A percentile compares a stretch with the other conserved stretches of the same genome.
phyloP scores from a whole-genome alignment of 2,113 vertebrate species.

The Chauna torquata region DNA sequence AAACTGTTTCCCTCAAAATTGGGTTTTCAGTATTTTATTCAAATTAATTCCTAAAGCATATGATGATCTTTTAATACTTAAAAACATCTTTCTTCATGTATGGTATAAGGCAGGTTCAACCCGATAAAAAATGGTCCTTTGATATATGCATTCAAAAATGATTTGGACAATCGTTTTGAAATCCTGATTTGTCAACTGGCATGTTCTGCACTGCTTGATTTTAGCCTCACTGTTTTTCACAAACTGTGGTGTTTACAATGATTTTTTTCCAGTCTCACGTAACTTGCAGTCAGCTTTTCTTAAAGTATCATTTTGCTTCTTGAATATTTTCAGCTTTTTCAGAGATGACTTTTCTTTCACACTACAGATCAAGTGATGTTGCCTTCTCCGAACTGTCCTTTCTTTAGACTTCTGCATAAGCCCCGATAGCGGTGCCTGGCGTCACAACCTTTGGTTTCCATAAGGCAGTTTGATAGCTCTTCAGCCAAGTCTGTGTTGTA shows the following conservation, averaged over 20 bases:
- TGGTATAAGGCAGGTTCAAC: not conserved
- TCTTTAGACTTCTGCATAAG: not conserved
- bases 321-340: not conserved
- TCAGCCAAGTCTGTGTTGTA: not conserved
- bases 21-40: not conserved
- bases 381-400: not conserved
- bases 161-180: not conserved
- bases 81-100: not conserved
- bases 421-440: not conserved
- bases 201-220: not conserved
- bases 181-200: not conserved
- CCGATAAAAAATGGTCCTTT: not conserved
- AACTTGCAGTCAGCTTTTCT: not conserved
- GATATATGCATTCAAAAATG: not conserved
- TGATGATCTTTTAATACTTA: not conserved
- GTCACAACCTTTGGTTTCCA: not conserved
- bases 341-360: not conserved
- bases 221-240: not conserved
- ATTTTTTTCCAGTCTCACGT: not conserved
- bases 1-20: not conserved
- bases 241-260: fast-evolving
- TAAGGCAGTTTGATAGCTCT: not conserved
- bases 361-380: not conserved
- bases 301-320: not conserved
- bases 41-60: not conserved